These are phyloP conservation scores for Paramormyrops kingsleyae DNA, from an alignment of 2,113 vertebrate species.

Conservation along the genomic window DNA sequence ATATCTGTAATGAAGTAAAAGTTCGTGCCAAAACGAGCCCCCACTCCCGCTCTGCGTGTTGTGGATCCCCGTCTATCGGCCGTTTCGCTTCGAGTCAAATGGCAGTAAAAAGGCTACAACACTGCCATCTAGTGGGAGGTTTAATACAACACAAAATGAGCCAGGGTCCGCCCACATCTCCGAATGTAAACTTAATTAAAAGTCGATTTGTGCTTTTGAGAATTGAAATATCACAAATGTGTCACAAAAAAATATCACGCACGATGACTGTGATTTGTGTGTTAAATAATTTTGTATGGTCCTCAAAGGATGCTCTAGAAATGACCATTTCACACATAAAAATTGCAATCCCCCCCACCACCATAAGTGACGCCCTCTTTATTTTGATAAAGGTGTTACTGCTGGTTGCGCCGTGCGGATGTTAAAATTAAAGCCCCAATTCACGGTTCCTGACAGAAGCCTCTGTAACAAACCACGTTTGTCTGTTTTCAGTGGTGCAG, in stretches of 20 bases:
- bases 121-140: neutral
- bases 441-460: neutral
- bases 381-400: neutral
- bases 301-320: neutral
- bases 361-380: neutral
- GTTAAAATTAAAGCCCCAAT: neutral
- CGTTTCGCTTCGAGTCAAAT: neutral
- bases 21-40: neutral
- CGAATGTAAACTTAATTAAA: neutral
- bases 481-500: neutral
- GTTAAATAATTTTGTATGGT: neutral
- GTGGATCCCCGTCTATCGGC: neutral
- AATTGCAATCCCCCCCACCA: neutral
- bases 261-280: neutral
- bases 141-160: neutral
- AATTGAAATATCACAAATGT: neutral
- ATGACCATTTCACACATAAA: neutral
- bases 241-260: neutral
- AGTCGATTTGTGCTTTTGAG: neutral
- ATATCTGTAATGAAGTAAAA: neutral
- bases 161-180: neutral
- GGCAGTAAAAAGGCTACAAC: neutral
- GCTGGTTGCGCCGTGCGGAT: neutral
- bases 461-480: neutral
- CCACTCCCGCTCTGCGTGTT: too few relatives aligned